A percentile compares a stretch with the other conserved stretches of the same genome.
These are phyloP conservation scores for Scaptomyza pallida DNA, from an alignment of 1,140 invertebrate genomes.

Conservation along the genomic window DNA sequence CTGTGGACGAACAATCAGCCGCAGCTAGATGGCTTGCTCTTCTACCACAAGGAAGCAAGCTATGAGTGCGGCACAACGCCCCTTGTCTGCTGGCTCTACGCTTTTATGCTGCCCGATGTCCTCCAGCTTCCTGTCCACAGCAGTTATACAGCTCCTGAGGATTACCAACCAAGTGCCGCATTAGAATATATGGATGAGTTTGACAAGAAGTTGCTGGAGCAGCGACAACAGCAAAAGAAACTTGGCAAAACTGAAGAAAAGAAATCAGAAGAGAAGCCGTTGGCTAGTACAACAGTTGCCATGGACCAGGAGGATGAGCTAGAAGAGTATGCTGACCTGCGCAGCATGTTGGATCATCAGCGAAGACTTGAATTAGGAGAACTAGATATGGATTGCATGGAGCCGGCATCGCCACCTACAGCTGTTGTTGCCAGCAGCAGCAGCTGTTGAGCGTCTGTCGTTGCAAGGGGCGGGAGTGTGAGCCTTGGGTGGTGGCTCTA, in stretches of 20 bases:
- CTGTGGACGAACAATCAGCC: conserved; percentile 77
- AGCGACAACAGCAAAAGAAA: conserved; percentile 16
- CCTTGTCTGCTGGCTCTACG: conserved; percentile 94
- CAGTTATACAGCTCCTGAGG: conserved; percentile 83
- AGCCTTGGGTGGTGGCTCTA: conserved; percentile 50
- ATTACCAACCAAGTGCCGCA: conserved; percentile 84
- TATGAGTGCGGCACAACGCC: conserved; percentile 92
- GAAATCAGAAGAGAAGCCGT: not conserved
- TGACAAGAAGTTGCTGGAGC: conserved; percentile 66
- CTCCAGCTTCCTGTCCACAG: conserved; percentile 85
- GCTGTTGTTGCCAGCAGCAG: conserved; percentile 24
- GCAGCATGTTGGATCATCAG: conserved; percentile 54
- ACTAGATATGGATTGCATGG: conserved; percentile 64
- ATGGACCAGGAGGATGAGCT: conserved; percentile 51
- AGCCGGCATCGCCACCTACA: conserved; percentile 35
- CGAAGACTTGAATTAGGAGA: conserved; percentile 69
- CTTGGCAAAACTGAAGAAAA: not conserved
- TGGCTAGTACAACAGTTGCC: not conserved
- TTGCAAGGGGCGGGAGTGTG: conserved; percentile 20
- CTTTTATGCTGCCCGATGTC: conserved; percentile 93
- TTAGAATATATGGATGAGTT: conserved; percentile 85
- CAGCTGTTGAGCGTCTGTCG: conserved; percentile 42
- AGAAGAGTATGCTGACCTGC: conserved; percentile 49
- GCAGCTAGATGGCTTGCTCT: conserved; percentile 90
- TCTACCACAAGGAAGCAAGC: conserved; percentile 91